A percentile compares a stretch with the other conserved stretches of the same genome.
These are phyloP conservation scores for Coendou prehensilis DNA, from an alignment of 2,797 vertebrate species.

Conservation along the genomic window DNA sequence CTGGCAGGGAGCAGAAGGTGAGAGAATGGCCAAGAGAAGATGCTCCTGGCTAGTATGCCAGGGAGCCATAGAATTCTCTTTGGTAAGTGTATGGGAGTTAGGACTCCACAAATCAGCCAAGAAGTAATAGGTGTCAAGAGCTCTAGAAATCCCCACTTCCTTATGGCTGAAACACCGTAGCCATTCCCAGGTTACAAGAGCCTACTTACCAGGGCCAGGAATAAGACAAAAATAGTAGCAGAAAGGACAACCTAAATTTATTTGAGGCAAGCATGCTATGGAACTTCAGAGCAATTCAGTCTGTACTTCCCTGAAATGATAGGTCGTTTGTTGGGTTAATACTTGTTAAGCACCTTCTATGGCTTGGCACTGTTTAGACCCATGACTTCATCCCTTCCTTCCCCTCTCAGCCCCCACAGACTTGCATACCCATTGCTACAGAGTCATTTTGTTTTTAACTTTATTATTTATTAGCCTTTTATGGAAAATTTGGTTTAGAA, in stretches of 20 bases:
- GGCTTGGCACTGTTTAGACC: background rate
- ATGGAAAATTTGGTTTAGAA: slow-evolving; percentile 20
- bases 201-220: background rate
- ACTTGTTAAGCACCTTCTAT: background rate
- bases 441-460: background rate
- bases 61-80: background rate
- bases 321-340: slow-evolving; percentile 29
- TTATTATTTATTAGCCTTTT: slow-evolving; percentile 3
- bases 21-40: background rate
- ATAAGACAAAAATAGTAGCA: background rate
- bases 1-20: background rate
- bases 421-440: background rate
- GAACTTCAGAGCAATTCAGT: background rate
- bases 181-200: background rate
- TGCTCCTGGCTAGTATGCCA: background rate
- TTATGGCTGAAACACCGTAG: background rate
- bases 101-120: background rate
- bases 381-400: background rate
- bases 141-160: background rate
- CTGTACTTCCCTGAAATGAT: background rate
- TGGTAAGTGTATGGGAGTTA: background rate
- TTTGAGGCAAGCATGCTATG: background rate
- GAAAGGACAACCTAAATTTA: background rate
- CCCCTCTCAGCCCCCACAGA: background rate
- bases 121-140: background rate